Percentiles rank a stretch among this genome's conserved stretches.
Conservation (phyloP, 2,797 vertebrate genomes). For the Chelidonichthys spinosus region DNA sequence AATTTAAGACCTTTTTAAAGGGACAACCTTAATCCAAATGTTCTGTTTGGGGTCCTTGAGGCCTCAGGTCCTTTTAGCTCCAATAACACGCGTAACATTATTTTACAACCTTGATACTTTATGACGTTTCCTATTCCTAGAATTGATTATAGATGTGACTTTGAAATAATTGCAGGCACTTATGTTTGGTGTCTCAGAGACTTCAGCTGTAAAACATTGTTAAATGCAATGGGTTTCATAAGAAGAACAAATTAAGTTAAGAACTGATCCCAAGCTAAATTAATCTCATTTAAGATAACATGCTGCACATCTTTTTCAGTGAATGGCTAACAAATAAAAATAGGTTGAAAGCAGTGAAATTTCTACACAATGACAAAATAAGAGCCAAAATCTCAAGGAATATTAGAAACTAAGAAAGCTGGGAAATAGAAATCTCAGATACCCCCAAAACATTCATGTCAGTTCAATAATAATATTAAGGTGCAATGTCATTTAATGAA, state of each 20-base stretch:
- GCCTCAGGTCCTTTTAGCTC: conserved; percentile 7
- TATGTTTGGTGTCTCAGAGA: neutral
- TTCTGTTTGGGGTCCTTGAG: conserved; percentile 16
- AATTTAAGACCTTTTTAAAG: conserved; percentile 26
- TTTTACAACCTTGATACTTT: no score
- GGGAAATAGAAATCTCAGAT: neutral
- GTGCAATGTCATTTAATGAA: neutral
- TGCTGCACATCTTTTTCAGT: no score
- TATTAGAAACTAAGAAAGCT: neutral
- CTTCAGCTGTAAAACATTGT: neutral
- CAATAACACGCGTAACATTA: neutral
- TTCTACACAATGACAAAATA: neutral
- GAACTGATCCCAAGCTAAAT: no score
- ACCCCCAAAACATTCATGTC: neutral
- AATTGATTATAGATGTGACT: conserved; percentile 4
- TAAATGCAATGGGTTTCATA: no score
- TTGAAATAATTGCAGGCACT: neutral
- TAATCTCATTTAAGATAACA: no score
- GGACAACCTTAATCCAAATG: conserved; percentile 27
- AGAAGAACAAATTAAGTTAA: no score
- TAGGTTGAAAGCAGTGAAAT: no score
- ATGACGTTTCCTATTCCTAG: neutral
- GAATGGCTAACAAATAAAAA: no score
- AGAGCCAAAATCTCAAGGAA: neutral
- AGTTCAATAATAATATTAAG: neutral